Conservation (phyloP, 2,113 vertebrate genomes). For the Corythaeola cristata region DNA sequence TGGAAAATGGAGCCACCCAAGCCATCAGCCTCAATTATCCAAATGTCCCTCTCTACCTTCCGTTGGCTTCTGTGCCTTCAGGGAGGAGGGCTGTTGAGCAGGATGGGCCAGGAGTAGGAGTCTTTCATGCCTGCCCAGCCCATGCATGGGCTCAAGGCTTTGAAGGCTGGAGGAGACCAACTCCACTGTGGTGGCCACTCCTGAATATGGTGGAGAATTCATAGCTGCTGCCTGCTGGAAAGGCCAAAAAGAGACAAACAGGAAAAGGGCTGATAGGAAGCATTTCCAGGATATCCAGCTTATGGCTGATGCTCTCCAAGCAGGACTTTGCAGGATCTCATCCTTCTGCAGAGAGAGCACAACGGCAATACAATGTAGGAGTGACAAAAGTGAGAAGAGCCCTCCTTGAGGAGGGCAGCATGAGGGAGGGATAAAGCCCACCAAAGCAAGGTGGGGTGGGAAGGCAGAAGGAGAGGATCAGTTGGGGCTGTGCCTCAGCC, state of each 20-base stretch:
- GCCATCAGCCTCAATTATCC: background rate
- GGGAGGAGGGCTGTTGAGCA: background rate
- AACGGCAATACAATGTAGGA: rapidly evolving
- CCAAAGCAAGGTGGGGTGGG: background rate
- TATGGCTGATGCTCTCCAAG: background rate
- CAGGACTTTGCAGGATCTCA: background rate
- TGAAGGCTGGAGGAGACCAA: background rate
- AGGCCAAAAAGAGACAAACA: background rate
- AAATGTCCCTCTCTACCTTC: background rate
- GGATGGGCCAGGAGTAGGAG: background rate
- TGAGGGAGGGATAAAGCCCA: background rate
- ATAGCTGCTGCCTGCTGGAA: background rate
- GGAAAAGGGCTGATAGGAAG: background rate
- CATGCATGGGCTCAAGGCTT: background rate
- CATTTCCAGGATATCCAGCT: background rate
- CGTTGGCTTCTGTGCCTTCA: background rate
- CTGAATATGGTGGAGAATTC: background rate
- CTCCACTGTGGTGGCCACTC: background rate
- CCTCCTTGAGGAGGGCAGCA: background rate
- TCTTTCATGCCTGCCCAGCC: background rate
- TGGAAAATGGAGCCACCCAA: background rate
- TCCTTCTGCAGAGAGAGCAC: background rate
- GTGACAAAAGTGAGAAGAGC: background rate
- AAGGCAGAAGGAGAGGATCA: background rate
- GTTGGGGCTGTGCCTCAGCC: background rate